Conservation (phyloP, 2,113 vertebrate genomes). For the Chrysemys picta region DNA sequence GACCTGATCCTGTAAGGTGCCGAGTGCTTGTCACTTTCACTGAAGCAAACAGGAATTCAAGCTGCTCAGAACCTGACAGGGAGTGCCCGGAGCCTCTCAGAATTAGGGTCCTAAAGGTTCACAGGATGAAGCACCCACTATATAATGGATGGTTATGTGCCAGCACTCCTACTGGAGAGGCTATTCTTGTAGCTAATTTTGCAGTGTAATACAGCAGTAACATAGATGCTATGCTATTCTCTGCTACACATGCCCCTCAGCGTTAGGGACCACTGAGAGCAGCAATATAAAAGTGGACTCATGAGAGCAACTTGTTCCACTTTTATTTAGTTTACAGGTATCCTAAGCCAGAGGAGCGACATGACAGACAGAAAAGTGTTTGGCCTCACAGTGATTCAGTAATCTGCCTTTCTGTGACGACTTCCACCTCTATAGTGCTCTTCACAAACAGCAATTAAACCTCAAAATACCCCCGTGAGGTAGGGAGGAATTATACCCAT, state of each 20-base stretch:
- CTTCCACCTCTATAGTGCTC: too few relatives aligned
- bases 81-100: not conserved
- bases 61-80: not conserved
- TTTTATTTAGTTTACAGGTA: not conserved
- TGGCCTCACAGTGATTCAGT: not conserved
- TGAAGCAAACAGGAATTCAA: not conserved
- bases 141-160: not conserved
- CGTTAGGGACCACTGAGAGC: not conserved
- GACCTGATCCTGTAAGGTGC: not conserved
- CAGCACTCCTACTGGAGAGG: not conserved
- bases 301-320: not conserved
- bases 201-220: not conserved
- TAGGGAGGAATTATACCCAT: too few relatives aligned
- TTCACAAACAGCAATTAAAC: not conserved
- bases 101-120: not conserved
- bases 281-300: not conserved
- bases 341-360: too few relatives aligned
- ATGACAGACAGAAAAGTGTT: not conserved
- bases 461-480: not conserved
- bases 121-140: not conserved
- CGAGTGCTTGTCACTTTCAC: not conserved
- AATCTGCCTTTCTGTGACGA: not conserved
- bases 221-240: not conserved
- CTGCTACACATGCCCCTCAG: not conserved
- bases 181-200: not conserved